Evolutionary conservation across 2,797 vertebrate species (phyloP), one percentile per base, ranked within the genome.

Genomic region (Muraenolepis orangiensis): DNA sequence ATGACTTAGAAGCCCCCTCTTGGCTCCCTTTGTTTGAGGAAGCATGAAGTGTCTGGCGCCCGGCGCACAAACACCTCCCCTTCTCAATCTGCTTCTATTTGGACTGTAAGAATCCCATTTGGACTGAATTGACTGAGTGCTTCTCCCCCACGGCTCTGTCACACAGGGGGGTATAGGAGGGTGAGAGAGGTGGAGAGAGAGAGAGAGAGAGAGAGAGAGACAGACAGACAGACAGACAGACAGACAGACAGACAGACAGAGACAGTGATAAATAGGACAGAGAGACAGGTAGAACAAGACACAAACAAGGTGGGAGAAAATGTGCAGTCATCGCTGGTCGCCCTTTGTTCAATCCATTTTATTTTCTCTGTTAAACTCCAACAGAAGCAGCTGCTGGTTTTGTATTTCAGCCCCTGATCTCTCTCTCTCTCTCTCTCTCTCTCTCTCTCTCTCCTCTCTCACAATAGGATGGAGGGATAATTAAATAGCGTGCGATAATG

Each of bases 51-150:
- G 68, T 40, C 72, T 79, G 81, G 80, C 81, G 81, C 77, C 79
- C 72, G 83, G 75, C 78, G 86, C 87, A 90, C 81, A 81, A 75
- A 12, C 72, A 78, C 79, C 81, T 80, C 76, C 36, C 14, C 61
- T 80, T 86, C 87, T 86, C 85, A 87, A 82, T 89, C 80, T 85
- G 34, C 30, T 73, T 89, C 78, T 89, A 78, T 89, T 89, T 89
- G 86, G 74, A 86, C 78, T 82, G 81, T 74, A 72, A 76, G 78
- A 85, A 89, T 86, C 76, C 79, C 81, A 91, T 90, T 90, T 87
- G 84, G 77, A 81, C 77, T 73, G 34, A 72, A 88, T 86, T 92
- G 83, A 90, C 88, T 81, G 82, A 88, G 84, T 66, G 82, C 84
- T 86, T 89, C 83, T 78, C 77, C 82, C 51, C 82, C 66, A 73